phyloP scores from a whole-genome alignment of 1,140 invertebrate genomes.

The Asobara japonica region DNA sequence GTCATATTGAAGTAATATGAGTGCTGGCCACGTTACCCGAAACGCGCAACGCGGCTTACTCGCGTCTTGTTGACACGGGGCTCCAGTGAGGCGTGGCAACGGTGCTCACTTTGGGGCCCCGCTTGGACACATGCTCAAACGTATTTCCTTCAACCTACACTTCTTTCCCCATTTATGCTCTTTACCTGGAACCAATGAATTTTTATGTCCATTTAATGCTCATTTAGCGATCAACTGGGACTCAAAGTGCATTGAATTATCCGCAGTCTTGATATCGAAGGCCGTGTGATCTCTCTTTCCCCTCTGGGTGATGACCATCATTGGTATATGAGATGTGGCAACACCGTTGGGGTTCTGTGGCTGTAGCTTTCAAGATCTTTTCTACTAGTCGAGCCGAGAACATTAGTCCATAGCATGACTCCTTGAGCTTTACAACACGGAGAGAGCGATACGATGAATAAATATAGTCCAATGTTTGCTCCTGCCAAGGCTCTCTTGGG shows the following conservation, averaged over 20 bases:
- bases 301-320: slow-evolving; percentile 28
- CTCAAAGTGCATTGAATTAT: not conserved
- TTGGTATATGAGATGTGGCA: slow-evolving; percentile 25
- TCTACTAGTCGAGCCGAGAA: slow-evolving; percentile 31
- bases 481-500: not conserved
- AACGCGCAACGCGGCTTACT: slow-evolving; percentile 20
- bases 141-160: not conserved
- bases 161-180: not conserved
- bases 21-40: slow-evolving; percentile 27
- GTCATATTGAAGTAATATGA: slow-evolving; percentile 19
- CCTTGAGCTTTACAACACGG: not conserved
- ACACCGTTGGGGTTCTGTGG: not conserved
- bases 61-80: slow-evolving; percentile 28
- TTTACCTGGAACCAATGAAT: not conserved
- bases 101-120: not conserved
- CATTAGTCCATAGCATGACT: slow-evolving; percentile 28
- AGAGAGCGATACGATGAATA: not conserved
- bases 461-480: slow-evolving; percentile 6
- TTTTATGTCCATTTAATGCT: not conserved
- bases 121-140: not conserved
- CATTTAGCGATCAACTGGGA: not conserved
- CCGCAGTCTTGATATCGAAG: slow-evolving; percentile 17
- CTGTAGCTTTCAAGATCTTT: slow-evolving; percentile 9
- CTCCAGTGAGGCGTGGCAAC: slow-evolving; percentile 27
- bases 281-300: not conserved